Conservation (phyloP, 2,113 vertebrate species). For the Tragelaphus imberbis region DNA sequence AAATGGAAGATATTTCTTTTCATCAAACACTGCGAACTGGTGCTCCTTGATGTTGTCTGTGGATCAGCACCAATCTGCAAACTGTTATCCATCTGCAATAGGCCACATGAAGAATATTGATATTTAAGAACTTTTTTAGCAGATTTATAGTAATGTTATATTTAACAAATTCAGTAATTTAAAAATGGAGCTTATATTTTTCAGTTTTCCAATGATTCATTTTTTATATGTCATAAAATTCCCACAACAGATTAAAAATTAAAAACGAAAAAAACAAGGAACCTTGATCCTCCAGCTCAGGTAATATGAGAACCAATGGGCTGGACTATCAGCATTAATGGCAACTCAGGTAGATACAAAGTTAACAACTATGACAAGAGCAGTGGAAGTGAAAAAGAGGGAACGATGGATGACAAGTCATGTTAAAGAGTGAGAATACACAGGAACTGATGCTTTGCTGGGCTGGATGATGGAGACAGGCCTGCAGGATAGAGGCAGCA, state of each 20-base stretch:
- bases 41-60: not conserved
- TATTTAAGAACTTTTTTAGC: not conserved
- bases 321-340: not conserved
- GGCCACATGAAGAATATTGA: not conserved
- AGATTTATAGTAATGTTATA: not conserved
- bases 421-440: not conserved
- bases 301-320: not conserved
- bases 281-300: not conserved
- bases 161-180: not conserved
- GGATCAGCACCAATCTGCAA: not conserved
- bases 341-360: not conserved
- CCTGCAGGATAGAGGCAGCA: not conserved
- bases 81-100: not conserved
- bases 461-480: not conserved
- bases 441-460: not conserved
- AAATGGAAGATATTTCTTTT: slow-evolving; percentile 16
- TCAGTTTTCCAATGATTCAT: slow-evolving; percentile 15
- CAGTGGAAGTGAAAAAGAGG: not conserved
- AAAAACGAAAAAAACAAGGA: not conserved
- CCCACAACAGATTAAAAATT: not conserved
- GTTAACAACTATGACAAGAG: not conserved
- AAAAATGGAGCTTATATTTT: not conserved
- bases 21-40: not conserved
- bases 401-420: not conserved
- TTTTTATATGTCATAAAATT: not conserved